phyloP scores from a whole-genome alignment of 1,140 invertebrate genomes.

The Venustaconcha ellipsiformis region DNA sequence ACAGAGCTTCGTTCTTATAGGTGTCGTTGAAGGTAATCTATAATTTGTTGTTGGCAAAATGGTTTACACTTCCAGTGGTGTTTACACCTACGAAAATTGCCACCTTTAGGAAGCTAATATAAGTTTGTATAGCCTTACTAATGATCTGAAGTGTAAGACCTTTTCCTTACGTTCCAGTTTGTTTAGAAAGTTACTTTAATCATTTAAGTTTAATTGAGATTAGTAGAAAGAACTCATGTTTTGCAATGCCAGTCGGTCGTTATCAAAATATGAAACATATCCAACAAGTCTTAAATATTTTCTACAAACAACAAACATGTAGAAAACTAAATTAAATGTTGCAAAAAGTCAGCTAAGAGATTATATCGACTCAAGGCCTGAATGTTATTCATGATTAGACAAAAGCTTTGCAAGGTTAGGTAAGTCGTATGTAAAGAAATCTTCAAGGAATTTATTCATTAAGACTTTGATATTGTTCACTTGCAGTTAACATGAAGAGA shows the following conservation, averaged over 20 bases:
- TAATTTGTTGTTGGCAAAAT: background rate
- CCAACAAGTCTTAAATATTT: too few species aligned
- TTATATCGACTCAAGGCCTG: too few species aligned
- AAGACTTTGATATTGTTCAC: background rate
- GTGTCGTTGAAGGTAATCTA: constrained; percentile 54
- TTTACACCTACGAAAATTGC: too few species aligned
- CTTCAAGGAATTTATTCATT: background rate
- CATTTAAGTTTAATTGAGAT: background rate
- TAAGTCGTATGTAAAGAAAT: background rate
- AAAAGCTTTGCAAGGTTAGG: background rate
- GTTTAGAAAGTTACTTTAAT: too few species aligned
- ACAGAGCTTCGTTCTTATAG: constrained; percentile 63
- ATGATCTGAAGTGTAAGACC: too few species aligned
- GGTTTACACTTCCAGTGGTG: too few species aligned
- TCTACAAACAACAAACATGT: too few species aligned
- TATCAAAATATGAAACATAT: background rate
- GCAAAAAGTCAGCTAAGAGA: too few species aligned
- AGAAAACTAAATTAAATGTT: too few species aligned
- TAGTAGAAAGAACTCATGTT: background rate
- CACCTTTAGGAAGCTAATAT: background rate
- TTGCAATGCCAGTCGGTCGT: background rate
- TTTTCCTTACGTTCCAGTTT: too few species aligned
- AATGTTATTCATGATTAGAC: too few species aligned
- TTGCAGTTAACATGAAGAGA: constrained; percentile 48
- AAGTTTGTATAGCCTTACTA: too few species aligned